A percentile compares a stretch with the other conserved stretches of the same genome.
These are phyloP conservation scores for Ceyx melanurus DNA, from an alignment of 2,113 vertebrate genomes.

Conservation along the genomic window DNA sequence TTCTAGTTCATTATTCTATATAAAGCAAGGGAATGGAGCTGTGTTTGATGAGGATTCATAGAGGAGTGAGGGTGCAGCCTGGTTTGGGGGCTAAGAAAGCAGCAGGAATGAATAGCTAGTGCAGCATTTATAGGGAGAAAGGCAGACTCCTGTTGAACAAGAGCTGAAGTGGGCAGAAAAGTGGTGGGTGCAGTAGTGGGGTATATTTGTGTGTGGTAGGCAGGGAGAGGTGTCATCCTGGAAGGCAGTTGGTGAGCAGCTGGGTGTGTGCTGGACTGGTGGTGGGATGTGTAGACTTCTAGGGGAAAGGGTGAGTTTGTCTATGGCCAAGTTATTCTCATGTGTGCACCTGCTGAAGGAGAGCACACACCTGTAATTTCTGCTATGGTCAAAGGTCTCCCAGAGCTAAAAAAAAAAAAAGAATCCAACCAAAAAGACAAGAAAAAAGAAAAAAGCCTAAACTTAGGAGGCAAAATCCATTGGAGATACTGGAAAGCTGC, in stretches of 20 bases:
- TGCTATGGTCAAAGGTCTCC: not conserved
- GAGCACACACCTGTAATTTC: not conserved
- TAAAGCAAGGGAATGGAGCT: not conserved
- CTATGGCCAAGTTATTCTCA: not conserved
- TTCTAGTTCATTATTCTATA: not conserved
- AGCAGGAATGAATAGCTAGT: not conserved
- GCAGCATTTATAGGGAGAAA: not conserved
- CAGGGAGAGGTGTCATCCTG: not conserved
- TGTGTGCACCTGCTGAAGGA: accelerated
- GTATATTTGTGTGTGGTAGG: not conserved
- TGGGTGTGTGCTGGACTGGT: not conserved
- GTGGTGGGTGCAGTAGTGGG: not conserved
- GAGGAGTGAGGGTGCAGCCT: not conserved
- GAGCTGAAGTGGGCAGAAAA: not conserved
- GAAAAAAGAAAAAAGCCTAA: accelerated
- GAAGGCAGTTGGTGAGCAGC: not conserved
- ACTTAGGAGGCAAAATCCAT: not conserved
- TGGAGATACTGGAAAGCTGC: not conserved
- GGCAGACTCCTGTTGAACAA: not conserved
- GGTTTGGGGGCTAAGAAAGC: not conserved
- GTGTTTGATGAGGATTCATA: not conserved
- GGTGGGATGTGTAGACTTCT: not conserved
- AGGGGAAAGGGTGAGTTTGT: not conserved
- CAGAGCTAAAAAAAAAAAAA: not conserved
- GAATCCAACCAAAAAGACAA: not conserved